phyloP scores from a whole-genome alignment of 2,113 vertebrate species.

The Picathartes gymnocephalus region DNA sequence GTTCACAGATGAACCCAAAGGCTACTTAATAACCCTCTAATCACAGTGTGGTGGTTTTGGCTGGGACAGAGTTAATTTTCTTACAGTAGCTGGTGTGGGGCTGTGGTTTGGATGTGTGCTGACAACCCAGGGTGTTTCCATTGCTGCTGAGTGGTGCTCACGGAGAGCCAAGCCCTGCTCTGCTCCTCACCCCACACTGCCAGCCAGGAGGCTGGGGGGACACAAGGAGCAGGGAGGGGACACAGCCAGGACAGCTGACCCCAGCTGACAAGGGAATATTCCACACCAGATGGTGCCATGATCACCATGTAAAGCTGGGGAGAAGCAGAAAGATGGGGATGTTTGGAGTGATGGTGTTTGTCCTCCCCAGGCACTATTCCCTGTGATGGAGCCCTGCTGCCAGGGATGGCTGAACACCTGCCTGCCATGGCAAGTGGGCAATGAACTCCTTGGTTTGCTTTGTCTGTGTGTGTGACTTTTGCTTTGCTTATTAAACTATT shows the following conservation, averaged over 20 bases:
- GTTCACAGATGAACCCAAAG: not conserved
- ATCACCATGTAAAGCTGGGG: not conserved
- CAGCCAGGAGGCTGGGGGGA: not conserved
- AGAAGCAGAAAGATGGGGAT: not conserved
- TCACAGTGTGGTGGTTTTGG: not conserved
- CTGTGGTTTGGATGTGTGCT: not conserved
- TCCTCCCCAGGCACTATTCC: not conserved
- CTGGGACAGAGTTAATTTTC: not conserved
- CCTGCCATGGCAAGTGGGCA: not conserved
- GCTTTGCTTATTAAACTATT: not conserved
- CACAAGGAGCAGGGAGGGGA: not conserved
- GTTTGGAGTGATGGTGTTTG: not conserved
- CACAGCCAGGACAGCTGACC: not conserved
- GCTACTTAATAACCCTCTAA: not conserved
- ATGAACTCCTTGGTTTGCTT: not conserved
- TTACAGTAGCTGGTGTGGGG: not conserved
- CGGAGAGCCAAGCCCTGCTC: not conserved
- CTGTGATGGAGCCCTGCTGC: not conserved
- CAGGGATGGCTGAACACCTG: not conserved
- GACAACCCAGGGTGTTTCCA: not conserved
- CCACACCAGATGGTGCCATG: not conserved
- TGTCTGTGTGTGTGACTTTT: not conserved
- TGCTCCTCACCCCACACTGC: not conserved
- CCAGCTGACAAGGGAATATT: not conserved
- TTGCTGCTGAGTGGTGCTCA: not conserved